These are phyloP conservation scores for Gobio occitaniae DNA, from an alignment of 2,797 vertebrate genomes.

Conservation along the genomic window DNA sequence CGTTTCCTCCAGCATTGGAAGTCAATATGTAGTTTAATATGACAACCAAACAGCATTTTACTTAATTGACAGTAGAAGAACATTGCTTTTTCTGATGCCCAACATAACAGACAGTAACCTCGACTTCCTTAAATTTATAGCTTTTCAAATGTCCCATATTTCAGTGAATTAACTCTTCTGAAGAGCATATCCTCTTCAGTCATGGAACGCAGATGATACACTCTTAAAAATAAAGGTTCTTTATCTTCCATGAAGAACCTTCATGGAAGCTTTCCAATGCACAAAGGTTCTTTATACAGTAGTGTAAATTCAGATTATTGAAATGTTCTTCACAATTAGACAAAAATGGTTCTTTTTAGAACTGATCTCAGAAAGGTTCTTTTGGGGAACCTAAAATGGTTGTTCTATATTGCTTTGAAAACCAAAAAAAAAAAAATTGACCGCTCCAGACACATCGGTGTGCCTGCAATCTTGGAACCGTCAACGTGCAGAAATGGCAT, in stretches of 20 bases:
- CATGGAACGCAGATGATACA: constrained; percentile 21
- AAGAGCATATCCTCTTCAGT: neutral
- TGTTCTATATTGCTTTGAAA: neutral
- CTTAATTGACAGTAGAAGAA: constrained; percentile 30
- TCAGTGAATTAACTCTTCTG: neutral
- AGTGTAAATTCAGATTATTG: neutral
- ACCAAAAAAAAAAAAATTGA: too few relatives aligned
- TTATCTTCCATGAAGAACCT: neutral
- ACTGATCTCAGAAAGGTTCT: neutral
- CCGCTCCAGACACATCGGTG: too few relatives aligned
- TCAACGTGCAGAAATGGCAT: too few relatives aligned
- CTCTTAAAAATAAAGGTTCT: neutral
- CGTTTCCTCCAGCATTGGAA: neutral
- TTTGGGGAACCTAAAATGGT: neutral
- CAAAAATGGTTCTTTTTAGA: neutral
- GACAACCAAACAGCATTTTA: neutral
- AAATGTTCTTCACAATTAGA: neutral
- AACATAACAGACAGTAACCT: constrained; percentile 43
- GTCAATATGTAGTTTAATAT: neutral
- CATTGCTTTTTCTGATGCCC: constrained; percentile 10
- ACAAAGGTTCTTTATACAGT: neutral
- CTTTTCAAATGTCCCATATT: neutral
- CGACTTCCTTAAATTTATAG: constrained; percentile 27
- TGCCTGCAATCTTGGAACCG: too few relatives aligned
- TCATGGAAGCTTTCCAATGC: neutral